Evolutionary conservation across 2,888 invertebrate species (phyloP).

Genomic region (Tineola bisselliella): DNA sequence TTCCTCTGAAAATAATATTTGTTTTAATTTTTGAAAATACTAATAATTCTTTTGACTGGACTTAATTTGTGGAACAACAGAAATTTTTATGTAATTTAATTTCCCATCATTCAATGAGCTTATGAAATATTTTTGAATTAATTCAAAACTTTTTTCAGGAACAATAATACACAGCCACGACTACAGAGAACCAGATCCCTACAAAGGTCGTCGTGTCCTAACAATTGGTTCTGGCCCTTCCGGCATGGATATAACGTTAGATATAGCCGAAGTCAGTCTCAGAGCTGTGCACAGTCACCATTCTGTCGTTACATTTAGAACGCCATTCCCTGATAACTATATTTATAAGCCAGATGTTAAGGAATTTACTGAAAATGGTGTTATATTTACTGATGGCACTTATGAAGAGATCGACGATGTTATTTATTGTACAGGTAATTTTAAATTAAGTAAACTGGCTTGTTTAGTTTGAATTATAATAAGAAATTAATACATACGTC

Average conservation of each 20-base stretch:
- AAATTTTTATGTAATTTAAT: too few relatives aligned
- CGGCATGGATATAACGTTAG: conserved; percentile 70
- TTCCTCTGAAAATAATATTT: too few relatives aligned
- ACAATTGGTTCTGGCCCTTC: conserved; percentile 72
- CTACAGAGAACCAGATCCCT: conserved; percentile 66
- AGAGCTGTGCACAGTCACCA: conserved; percentile 40
- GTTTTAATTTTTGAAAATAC: too few relatives aligned
- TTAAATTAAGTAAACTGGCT: neutral
- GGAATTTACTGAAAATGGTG: conserved; percentile 35
- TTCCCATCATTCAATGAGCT: too few relatives aligned
- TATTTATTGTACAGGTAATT: conserved; percentile 71
- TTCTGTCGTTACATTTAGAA: conserved; percentile 23
- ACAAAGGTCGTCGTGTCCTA: conserved; percentile 56
- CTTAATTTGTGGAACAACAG: too few relatives aligned
- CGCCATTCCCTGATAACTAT: conserved; percentile 35
- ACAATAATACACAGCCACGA: conserved; percentile 69
- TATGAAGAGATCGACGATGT: conserved; percentile 61
- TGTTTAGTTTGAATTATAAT: too few relatives aligned
- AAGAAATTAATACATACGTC: too few relatives aligned
- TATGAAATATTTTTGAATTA: too few relatives aligned
- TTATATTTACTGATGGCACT: conserved; percentile 58
- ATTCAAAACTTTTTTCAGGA: conserved; percentile 40
- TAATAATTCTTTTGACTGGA: too few relatives aligned
- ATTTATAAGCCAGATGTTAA: conserved; percentile 41
- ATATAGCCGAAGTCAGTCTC: conserved; percentile 41